phyloP scores from a whole-genome alignment of 2,797 vertebrate genomes.

The Ctenopoma multispine region DNA sequence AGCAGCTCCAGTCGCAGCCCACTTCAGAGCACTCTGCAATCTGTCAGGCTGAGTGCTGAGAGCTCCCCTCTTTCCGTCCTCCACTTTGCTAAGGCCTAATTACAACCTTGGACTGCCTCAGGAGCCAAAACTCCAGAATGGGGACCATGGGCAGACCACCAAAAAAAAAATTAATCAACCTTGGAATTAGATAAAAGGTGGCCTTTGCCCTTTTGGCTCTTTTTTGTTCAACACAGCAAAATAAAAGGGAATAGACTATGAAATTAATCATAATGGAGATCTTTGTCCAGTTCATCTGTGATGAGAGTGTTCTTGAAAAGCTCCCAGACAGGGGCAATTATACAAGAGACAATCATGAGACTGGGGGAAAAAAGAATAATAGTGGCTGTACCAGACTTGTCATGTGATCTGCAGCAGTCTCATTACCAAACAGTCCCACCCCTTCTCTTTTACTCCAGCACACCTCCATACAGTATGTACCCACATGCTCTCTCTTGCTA shows the following conservation, averaged over 20 bases:
- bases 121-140: constrained; percentile 68
- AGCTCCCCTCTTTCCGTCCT: constrained; percentile 69
- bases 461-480: constrained; percentile 38
- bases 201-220: constrained; percentile 52
- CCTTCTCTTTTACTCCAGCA: constrained; percentile 28
- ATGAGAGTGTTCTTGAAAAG: constrained; percentile 49
- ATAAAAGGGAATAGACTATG: constrained; percentile 66
- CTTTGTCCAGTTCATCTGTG: constrained; percentile 48
- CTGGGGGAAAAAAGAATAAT: constrained; percentile 47
- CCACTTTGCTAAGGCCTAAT: constrained; percentile 73
- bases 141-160: constrained; percentile 63
- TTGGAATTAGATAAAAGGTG: constrained; percentile 73
- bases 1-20: constrained; percentile 72
- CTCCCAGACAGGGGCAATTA: constrained; percentile 60
- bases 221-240: constrained; percentile 46
- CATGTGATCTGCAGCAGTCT: constrained; percentile 68
- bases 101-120: constrained; percentile 68
- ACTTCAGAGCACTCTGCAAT: constrained; percentile 74
- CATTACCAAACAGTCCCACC: constrained; percentile 52
- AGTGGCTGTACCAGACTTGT: constrained; percentile 57
- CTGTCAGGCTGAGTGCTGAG: constrained; percentile 75
- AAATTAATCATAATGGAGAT: constrained; percentile 60
- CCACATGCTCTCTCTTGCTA: constrained; percentile 1
- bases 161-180: constrained; percentile 57
- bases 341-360: constrained; percentile 58